Conservation (phyloP, 1,140 invertebrate genomes). For the Heliconius nattereri region DNA sequence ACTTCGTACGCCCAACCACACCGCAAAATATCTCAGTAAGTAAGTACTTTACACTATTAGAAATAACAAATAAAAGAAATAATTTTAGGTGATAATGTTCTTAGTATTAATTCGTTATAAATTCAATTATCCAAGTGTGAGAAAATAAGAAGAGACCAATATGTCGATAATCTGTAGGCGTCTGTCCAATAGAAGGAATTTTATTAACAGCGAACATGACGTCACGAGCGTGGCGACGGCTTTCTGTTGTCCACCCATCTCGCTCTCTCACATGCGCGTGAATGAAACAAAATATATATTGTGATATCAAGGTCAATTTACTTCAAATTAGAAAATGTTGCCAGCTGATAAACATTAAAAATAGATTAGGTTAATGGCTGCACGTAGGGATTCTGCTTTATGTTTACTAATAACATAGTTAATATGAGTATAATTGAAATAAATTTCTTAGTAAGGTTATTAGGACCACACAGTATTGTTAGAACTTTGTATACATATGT, state of each 20-base stretch:
- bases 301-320: slow-evolving; percentile 29
- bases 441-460: background rate
- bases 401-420: background rate
- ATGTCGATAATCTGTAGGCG: slow-evolving; percentile 33
- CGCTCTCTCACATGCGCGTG: slow-evolving; percentile 13
- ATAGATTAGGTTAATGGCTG: slow-evolving; percentile 14
- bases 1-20: background rate
- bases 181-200: slow-evolving; percentile 29
- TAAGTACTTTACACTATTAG: slow-evolving; percentile 5
- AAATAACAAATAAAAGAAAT: slow-evolving; percentile 4
- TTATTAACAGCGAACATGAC: slow-evolving; percentile 35
- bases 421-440: slow-evolving; percentile 6
- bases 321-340: slow-evolving; percentile 33
- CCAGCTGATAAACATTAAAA: slow-evolving; percentile 28
- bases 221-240: slow-evolving; percentile 26
- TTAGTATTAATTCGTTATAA: background rate
- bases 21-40: slow-evolving; percentile 5
- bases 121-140: slow-evolving; percentile 23
- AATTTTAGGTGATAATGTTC: background rate
- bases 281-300: slow-evolving; percentile 19
- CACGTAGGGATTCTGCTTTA: slow-evolving; percentile 15
- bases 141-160: slow-evolving; percentile 16
- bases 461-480: background rate
- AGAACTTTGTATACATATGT: background rate
- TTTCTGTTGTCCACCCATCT: slow-evolving; percentile 27